Conservation (phyloP, 1,140 invertebrate genomes). For the Trypoxylus dichotomus region DNA sequence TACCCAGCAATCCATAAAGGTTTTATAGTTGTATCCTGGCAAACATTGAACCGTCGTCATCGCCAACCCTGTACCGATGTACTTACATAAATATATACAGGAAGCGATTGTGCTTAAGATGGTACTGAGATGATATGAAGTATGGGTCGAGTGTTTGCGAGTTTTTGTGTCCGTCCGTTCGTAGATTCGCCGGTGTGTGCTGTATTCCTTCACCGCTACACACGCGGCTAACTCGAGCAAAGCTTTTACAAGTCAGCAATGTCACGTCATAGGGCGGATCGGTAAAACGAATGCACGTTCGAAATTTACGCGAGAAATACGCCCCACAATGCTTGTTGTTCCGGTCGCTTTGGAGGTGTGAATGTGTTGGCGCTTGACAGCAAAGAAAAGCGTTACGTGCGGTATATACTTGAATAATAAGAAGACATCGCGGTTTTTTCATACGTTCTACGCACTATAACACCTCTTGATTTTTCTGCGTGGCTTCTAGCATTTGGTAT, state of each 20-base stretch:
- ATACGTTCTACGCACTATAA: too few relatives aligned
- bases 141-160: not conserved
- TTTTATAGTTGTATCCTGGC: not conserved
- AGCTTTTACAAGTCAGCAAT: not conserved
- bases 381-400: not conserved
- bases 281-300: not conserved
- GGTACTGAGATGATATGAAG: not conserved
- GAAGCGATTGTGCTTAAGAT: not conserved
- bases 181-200: not conserved
- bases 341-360: not conserved
- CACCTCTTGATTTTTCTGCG: too few relatives aligned
- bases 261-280: not conserved
- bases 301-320: not conserved
- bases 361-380: not conserved
- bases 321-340: not conserved
- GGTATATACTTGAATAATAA: not conserved
- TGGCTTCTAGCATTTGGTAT: too few relatives aligned
- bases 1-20: not conserved
- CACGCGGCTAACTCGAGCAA: not conserved
- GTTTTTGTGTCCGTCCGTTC: not conserved
- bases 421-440: too few relatives aligned
- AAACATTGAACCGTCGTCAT: not conserved
- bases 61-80: not conserved
- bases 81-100: not conserved
- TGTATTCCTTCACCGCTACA: not conserved